Percentiles rank a stretch among this genome's conserved stretches.
These are phyloP conservation scores for Vanessa cardui DNA, from an alignment of 2,888 invertebrate genomes.

Conservation along the genomic window DNA sequence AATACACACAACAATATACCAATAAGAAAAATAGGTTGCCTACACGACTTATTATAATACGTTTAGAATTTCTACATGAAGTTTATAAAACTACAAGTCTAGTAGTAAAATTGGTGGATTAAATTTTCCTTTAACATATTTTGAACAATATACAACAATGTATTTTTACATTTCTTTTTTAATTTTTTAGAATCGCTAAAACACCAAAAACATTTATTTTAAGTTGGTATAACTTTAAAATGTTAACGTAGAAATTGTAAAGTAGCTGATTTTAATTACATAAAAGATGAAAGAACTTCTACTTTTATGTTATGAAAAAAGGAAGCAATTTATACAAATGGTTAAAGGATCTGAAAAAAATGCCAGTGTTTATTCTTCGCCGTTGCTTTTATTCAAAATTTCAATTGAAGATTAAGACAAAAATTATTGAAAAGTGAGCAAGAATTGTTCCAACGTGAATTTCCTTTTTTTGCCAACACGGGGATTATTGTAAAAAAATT, in stretches of 20 bases:
- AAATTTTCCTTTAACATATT: too few relatives aligned
- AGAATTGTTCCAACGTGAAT: slow-evolving; percentile 22
- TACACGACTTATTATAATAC: too few relatives aligned
- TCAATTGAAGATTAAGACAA: slow-evolving; percentile 28
- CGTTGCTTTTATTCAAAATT: slow-evolving; percentile 29
- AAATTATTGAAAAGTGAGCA: slow-evolving; percentile 27
- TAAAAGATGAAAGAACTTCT: slow-evolving; percentile 19
- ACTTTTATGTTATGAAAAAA: slow-evolving; percentile 21
- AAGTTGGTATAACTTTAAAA: too few relatives aligned
- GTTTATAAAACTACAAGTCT: too few relatives aligned
- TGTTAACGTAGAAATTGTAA: not conserved
- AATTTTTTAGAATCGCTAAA: too few relatives aligned
- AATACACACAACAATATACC: too few relatives aligned
- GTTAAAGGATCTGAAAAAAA: slow-evolving; percentile 35
- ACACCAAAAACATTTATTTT: not conserved
- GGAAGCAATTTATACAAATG: slow-evolving; percentile 35
- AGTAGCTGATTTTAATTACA: slow-evolving; percentile 7
- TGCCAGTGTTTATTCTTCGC: slow-evolving; percentile 31
- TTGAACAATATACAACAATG: too few relatives aligned
- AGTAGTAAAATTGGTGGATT: too few relatives aligned
- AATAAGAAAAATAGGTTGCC: too few relatives aligned
- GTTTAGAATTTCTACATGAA: too few relatives aligned
- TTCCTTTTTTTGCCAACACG: slow-evolving; percentile 21
- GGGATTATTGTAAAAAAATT: slow-evolving; percentile 19
- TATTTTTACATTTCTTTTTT: too few relatives aligned